phyloP scores from a whole-genome alignment of 2,888 invertebrate species.

The Clepsis dumicolana region DNA sequence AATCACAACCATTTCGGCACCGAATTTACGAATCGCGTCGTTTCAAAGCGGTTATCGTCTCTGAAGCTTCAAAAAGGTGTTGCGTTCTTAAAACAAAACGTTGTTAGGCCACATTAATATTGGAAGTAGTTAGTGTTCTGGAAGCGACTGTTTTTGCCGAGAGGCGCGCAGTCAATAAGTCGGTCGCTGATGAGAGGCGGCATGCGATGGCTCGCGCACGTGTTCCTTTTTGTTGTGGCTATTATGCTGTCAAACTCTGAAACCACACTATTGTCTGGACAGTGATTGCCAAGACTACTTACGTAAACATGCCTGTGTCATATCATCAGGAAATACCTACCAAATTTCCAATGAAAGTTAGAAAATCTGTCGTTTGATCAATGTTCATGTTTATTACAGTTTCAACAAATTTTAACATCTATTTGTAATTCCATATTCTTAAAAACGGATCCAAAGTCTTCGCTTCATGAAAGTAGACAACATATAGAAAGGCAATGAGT shows the following conservation, averaged over 20 bases:
- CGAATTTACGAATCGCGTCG: background rate
- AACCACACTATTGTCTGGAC: conserved; percentile 41
- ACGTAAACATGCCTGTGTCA: conserved; percentile 11
- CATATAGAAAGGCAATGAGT: no score
- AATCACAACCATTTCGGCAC: background rate
- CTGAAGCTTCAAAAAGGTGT: conserved; percentile 8
- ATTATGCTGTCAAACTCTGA: conserved; percentile 73
- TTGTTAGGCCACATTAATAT: conserved; percentile 14
- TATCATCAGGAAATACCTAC: conserved; percentile 8
- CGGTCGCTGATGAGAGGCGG: conserved; percentile 64
- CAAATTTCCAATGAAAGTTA: background rate
- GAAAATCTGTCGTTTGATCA: background rate
- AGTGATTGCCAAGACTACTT: conserved; percentile 32
- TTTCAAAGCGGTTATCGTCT: background rate
- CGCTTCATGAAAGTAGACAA: no score
- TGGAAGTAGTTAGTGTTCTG: conserved; percentile 25
- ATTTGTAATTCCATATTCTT: background rate
- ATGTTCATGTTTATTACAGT: background rate
- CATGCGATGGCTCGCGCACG: conserved; percentile 72
- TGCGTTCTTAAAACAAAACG: conserved; percentile 15
- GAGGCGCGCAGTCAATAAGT: conserved; percentile 65
- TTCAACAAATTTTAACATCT: no score
- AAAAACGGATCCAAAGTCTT: no score
- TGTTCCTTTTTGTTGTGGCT: conserved; percentile 67
- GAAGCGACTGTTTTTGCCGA: conserved; percentile 50